phyloP scores from a whole-genome alignment of 2,113 vertebrate species.

The Spilogale gracilis region DNA sequence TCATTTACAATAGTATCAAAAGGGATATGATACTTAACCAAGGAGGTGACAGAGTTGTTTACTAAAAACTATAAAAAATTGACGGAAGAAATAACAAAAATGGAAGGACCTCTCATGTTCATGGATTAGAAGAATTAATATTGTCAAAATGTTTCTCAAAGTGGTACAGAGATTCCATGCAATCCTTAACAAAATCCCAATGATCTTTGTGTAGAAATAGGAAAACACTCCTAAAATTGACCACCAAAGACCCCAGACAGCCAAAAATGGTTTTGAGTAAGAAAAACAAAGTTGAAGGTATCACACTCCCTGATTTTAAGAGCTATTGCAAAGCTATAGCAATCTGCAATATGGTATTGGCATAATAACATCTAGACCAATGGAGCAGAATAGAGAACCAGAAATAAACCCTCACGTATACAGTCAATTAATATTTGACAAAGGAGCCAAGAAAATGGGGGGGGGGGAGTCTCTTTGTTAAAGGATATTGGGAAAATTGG shows the following conservation, averaged over 20 bases:
- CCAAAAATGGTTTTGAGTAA: not conserved
- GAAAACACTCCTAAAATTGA: not conserved
- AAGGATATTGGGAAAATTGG: not conserved
- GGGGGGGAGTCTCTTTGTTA: not conserved
- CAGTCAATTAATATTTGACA: not conserved
- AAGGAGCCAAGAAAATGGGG: not conserved
- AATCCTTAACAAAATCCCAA: not conserved
- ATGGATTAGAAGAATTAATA: not conserved
- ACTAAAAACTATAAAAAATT: not conserved
- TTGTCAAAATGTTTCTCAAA: constrained; percentile 24
- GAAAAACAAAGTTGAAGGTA: not conserved
- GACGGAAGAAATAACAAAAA: not conserved
- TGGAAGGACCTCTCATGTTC: not conserved
- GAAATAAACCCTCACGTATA: not conserved
- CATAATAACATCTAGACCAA: not conserved
- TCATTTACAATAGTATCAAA: not conserved
- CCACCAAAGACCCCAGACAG: not conserved
- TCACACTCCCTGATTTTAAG: not conserved
- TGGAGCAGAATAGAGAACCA: not conserved
- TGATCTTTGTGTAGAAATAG: not conserved
- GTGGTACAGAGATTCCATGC: not conserved
- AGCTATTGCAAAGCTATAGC: not conserved
- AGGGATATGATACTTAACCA: not conserved
- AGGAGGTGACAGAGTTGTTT: not conserved
- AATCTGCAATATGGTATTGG: not conserved